phyloP scores from a whole-genome alignment of 2,888 invertebrate species.

The Volucella inflata region DNA sequence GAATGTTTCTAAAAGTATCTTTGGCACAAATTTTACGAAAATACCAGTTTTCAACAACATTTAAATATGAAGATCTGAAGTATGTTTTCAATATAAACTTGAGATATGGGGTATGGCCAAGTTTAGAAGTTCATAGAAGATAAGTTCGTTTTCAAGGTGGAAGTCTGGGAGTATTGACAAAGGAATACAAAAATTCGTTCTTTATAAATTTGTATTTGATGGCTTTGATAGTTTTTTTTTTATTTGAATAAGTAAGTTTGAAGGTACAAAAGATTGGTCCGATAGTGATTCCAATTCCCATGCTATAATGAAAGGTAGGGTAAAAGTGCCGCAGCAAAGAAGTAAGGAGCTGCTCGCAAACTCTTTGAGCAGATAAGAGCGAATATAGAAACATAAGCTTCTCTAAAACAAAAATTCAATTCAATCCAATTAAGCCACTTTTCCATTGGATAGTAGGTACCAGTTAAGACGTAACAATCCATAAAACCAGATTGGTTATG shows the following conservation, averaged over 20 bases:
- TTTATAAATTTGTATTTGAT: not conserved
- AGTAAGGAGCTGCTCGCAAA: too few relatives aligned
- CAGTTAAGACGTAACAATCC: too few relatives aligned
- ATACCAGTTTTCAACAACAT: slow-evolving; percentile 66
- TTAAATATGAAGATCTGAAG: slow-evolving; percentile 69
- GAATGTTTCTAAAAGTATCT: slow-evolving; percentile 64
- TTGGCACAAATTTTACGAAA: slow-evolving; percentile 71
- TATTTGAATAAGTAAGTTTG: not conserved
- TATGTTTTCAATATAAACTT: slow-evolving; percentile 36
- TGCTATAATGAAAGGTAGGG: too few relatives aligned
- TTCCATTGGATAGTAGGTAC: too few relatives aligned
- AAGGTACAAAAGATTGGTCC: too few relatives aligned
- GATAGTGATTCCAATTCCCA: too few relatives aligned
- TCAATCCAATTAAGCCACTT: too few relatives aligned
- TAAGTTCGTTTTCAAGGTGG: not conserved
- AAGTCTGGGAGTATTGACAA: not conserved
- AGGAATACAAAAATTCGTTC: not conserved
- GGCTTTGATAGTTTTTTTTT: not conserved
- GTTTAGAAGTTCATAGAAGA: slow-evolving; percentile 54
- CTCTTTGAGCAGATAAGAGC: too few relatives aligned
- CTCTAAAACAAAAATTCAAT: too few relatives aligned
- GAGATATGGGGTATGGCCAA: slow-evolving; percentile 46
- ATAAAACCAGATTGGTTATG: too few relatives aligned
- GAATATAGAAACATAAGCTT: too few relatives aligned
- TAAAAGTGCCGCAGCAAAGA: too few relatives aligned